Evolutionary conservation across 2,113 vertebrate genomes (phyloP), one percentile per base, ranked within the genome.

Genomic region (Ptilonorhynchus violaceus): DNA sequence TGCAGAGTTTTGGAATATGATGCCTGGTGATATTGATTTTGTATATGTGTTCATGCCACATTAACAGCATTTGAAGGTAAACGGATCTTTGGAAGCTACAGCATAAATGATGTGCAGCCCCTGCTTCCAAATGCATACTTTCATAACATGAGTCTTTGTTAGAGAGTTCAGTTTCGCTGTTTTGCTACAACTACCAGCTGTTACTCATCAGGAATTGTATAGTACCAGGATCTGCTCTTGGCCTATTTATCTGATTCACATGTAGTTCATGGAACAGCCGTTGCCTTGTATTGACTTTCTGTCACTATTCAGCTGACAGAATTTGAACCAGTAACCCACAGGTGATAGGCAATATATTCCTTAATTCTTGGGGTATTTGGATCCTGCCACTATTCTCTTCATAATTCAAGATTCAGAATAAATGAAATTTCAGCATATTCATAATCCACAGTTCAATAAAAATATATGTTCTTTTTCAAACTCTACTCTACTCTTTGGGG

Each of bases 261-360:
- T 46, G 68, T 63, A 74, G 52, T 56, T 92, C 92, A 15, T 85
- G 74, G 49, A 92, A 55, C 27, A 75, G 64, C 76, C 31, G 3
- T 79, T 64, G 44, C 50, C 60, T 85, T 73, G 23, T 80, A 85
- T 50, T 94, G 91, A 87, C 31, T 91, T 96, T 55, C 70, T 96
- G 85, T 85, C 95, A 73, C 79, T 67, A 7, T 69, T 91, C 35
- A 79, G 74, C 68, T 70, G 75, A 75, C n/a, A 59, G 78, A 70
- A 93, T 90, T 88, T 92, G 91, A 93, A 94, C 80, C 52, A 50
- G 25, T 92, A 78, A 88, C 89, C 94, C 96, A 14, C 28, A 97
- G 85, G 94, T 47, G 88, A 59, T 74, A 91, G 72, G 81, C 53
- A 92, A 79, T 91, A 69, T 88, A 84, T 82, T 82, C 86, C 67